phyloP scores from a whole-genome alignment of 2,113 vertebrate species.

The Hippolais icterina region DNA sequence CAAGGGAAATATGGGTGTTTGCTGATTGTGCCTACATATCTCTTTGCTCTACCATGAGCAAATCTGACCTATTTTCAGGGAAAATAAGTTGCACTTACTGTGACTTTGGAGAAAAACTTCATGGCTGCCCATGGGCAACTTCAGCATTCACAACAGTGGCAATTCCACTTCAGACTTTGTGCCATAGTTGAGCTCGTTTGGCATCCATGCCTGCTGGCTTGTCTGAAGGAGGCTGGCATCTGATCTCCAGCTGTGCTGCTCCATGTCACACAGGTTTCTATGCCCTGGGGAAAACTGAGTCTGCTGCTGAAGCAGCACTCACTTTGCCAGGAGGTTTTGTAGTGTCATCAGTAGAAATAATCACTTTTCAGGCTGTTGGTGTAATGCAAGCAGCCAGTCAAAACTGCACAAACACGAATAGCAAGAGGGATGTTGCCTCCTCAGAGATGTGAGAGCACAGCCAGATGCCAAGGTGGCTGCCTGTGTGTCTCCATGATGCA shows the following conservation, averaged over 20 bases:
- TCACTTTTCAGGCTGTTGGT: neutral
- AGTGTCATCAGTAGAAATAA: neutral
- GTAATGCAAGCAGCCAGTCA: neutral
- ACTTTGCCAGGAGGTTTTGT: neutral
- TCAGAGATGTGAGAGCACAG: neutral
- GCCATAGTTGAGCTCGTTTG: rapidly evolving
- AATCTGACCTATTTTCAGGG: neutral
- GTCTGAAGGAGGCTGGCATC: neutral
- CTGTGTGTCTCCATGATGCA: neutral
- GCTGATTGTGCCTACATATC: neutral
- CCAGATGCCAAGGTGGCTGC: neutral
- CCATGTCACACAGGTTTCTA: neutral
- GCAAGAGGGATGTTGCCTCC: neutral
- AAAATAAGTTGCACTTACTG: rapidly evolving
- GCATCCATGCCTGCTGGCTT: rapidly evolving
- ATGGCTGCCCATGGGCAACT: neutral
- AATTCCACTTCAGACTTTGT: neutral
- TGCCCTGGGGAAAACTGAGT: neutral
- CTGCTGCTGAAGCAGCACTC: neutral
- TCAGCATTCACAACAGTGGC: rapidly evolving
- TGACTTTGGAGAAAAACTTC: neutral
- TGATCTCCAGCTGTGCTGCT: neutral
- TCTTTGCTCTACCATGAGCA: neutral
- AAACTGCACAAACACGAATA: neutral
- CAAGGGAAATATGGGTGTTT: neutral